These are phyloP conservation scores for Acridotheres tristis DNA, from an alignment of 2,797 vertebrate species.

Conservation along the genomic window DNA sequence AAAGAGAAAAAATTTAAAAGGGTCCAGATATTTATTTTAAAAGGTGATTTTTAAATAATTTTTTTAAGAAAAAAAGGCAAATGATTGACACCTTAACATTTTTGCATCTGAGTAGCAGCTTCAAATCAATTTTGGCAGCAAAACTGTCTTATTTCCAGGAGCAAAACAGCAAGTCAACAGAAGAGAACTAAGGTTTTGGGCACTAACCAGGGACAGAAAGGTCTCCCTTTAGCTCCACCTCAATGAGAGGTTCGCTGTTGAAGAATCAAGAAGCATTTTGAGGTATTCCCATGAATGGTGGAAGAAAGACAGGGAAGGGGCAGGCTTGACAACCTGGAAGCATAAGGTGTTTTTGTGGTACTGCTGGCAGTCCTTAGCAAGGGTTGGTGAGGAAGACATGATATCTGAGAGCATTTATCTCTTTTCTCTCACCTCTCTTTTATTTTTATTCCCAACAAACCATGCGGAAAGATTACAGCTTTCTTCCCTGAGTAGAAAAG, in stretches of 20 bases:
- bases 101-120: background rate
- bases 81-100: background rate
- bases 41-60: background rate
- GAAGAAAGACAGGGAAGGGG: background rate
- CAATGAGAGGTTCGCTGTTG: background rate
- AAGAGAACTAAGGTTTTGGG: background rate
- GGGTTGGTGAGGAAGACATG: background rate
- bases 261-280: background rate
- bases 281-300: background rate
- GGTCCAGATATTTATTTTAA: background rate
- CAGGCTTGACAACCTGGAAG: background rate
- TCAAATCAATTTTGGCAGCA: background rate
- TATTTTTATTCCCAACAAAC: background rate
- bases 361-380: background rate
- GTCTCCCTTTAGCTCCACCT: background rate
- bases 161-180: background rate
- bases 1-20: background rate
- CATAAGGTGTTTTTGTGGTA: background rate
- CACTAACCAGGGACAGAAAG: background rate
- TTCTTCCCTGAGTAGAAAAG: background rate
- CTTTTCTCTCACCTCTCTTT: background rate
- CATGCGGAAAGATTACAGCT: background rate
- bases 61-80: background rate
- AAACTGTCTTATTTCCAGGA: background rate
- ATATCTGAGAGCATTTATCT: background rate